Conservation (phyloP, 1,140 invertebrate genomes). For the Brachystomella parvula region DNA sequence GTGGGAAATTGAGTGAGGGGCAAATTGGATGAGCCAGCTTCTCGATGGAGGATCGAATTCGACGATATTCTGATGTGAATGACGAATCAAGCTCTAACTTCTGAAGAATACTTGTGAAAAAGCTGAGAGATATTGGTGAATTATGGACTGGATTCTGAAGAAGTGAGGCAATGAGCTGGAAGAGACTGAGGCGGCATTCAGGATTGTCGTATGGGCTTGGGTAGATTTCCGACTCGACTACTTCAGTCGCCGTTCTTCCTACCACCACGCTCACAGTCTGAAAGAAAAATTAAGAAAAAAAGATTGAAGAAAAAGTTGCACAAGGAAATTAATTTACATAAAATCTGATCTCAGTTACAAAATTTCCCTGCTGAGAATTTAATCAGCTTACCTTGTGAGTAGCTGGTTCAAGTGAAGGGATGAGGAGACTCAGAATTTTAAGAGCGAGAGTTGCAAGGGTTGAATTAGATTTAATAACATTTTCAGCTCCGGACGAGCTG, state of each 20-base stretch:
- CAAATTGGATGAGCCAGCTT: background rate
- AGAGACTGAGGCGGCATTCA: background rate
- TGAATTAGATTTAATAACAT: background rate
- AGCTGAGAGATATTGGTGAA: background rate
- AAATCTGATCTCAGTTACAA: no score
- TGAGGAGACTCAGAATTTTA: background rate
- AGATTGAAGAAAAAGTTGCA: no score
- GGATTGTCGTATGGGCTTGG: background rate
- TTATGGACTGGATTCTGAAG: background rate
- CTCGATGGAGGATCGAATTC: background rate
- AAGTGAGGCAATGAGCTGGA: background rate
- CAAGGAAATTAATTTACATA: no score
- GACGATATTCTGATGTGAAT: background rate
- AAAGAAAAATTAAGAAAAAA: background rate
- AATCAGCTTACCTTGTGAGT: background rate
- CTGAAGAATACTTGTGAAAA: background rate
- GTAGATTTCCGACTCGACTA: background rate
- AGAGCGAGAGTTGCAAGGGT: background rate
- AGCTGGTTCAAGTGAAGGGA: background rate
- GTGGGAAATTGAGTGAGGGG: background rate
- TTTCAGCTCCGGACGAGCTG: background rate
- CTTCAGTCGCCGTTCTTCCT: background rate
- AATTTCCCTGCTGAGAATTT: no score
- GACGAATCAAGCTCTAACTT: background rate
- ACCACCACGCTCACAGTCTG: background rate